phyloP scores from a whole-genome alignment of 2,113 vertebrate genomes.

The Alethe castanea region DNA sequence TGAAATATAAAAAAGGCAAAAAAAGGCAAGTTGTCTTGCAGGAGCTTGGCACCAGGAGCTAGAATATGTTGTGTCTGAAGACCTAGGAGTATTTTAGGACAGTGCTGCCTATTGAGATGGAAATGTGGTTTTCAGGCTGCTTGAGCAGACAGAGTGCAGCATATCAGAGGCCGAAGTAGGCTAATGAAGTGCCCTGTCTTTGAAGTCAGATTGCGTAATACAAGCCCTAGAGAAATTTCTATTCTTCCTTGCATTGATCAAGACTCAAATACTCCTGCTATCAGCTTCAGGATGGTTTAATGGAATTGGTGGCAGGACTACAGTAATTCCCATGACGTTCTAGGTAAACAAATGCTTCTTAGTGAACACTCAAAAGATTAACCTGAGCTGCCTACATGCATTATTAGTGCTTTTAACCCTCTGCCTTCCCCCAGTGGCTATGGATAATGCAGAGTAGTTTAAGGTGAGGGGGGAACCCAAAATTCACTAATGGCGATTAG shows the following conservation, averaged over 20 bases:
- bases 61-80: not conserved
- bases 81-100: not conserved
- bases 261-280: not conserved
- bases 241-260: not conserved
- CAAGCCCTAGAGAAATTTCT: not conserved
- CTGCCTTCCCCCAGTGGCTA: not conserved
- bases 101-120: conserved; percentile 1
- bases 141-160: not conserved
- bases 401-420: not conserved
- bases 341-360: not conserved
- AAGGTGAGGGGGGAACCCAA: not conserved
- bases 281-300: not conserved
- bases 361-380: conserved; percentile 1
- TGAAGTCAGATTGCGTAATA: not conserved
- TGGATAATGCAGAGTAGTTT: not conserved
- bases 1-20: not conserved
- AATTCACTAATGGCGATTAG: not conserved
- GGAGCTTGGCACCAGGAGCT: not conserved
- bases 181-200: not conserved
- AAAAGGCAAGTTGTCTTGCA: not conserved
- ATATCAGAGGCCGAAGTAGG: not conserved
- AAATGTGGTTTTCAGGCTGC: not conserved
- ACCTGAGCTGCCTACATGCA: not conserved
- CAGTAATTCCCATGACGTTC: not conserved
- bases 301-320: not conserved